phyloP scores from a whole-genome alignment of 1,140 invertebrate genomes.

The Bombus waltoni region DNA sequence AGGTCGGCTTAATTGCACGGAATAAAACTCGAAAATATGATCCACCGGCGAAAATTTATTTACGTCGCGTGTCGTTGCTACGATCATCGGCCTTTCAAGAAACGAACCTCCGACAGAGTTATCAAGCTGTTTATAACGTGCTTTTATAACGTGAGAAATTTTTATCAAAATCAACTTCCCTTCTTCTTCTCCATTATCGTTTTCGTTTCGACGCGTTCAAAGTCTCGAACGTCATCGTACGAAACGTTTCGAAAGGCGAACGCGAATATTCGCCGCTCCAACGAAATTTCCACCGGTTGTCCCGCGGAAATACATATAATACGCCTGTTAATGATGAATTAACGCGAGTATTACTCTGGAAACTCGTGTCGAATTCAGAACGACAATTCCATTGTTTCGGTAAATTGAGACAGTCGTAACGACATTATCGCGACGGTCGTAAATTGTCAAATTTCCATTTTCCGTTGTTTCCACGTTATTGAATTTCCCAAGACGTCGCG shows the following conservation, averaged over 20 bases:
- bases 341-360: background rate
- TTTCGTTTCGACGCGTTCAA: background rate
- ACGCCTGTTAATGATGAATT: background rate
- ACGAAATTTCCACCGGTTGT: background rate
- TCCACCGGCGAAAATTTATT: conserved; percentile 17
- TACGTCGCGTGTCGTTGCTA: background rate
- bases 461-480: background rate
- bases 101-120: no score
- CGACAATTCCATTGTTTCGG: background rate
- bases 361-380: background rate
- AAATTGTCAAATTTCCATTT: conserved; percentile 22
- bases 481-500: background rate
- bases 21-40: conserved; percentile 31
- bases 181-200: no score
- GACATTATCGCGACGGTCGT: background rate
- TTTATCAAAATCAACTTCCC: no score
- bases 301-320: no score
- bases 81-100: no score
- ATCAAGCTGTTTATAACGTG: no score
- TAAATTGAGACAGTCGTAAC: background rate
- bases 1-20: conserved; percentile 21
- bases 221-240: no score
- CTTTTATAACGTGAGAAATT: no score
- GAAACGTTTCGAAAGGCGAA: background rate
- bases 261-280: rapidly evolving